phyloP scores from a whole-genome alignment of 2,888 invertebrate genomes.

The Parnassius mnemosyne region DNA sequence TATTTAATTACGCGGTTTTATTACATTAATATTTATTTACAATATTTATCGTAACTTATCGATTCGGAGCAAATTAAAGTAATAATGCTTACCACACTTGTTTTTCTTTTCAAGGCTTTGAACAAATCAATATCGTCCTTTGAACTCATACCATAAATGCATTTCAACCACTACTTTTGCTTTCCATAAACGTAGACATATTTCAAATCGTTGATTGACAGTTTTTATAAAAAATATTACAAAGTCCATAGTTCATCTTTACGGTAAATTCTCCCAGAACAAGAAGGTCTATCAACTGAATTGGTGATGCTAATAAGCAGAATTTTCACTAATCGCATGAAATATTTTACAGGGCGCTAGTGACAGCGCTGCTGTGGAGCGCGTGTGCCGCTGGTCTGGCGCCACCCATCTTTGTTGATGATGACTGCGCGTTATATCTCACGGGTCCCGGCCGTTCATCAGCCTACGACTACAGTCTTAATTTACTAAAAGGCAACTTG shows the following conservation, averaged over 20 bases:
- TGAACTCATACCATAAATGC: too few relatives aligned
- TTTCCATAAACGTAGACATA: too few relatives aligned
- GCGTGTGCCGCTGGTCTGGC: slow-evolving; percentile 47
- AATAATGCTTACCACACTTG: too few relatives aligned
- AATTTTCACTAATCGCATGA: not conserved
- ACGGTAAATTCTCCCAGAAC: too few relatives aligned
- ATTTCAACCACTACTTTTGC: too few relatives aligned
- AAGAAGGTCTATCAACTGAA: too few relatives aligned
- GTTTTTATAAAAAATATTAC: too few relatives aligned
- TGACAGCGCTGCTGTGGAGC: slow-evolving; percentile 64
- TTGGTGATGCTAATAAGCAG: too few relatives aligned
- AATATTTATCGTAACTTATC: slow-evolving; percentile 21
- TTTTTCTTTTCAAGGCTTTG: too few relatives aligned
- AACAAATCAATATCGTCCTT: too few relatives aligned
- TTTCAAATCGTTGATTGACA: too few relatives aligned
- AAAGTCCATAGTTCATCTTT: too few relatives aligned
- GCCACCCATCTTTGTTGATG: slow-evolving; percentile 54
- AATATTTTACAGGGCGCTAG: slow-evolving; percentile 57
- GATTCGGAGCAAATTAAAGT: not conserved
- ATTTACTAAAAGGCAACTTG: slow-evolving; percentile 89
- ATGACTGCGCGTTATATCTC: slow-evolving; percentile 89
- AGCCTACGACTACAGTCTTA: slow-evolving; percentile 91
- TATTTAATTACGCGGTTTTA: slow-evolving; percentile 25
- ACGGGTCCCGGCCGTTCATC: slow-evolving; percentile 89
- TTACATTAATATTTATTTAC: slow-evolving; percentile 19